Evolutionary conservation across 2,113 vertebrate species (phyloP), one percentile per base, ranked within the genome.

Genomic region (Labeo catla): DNA sequence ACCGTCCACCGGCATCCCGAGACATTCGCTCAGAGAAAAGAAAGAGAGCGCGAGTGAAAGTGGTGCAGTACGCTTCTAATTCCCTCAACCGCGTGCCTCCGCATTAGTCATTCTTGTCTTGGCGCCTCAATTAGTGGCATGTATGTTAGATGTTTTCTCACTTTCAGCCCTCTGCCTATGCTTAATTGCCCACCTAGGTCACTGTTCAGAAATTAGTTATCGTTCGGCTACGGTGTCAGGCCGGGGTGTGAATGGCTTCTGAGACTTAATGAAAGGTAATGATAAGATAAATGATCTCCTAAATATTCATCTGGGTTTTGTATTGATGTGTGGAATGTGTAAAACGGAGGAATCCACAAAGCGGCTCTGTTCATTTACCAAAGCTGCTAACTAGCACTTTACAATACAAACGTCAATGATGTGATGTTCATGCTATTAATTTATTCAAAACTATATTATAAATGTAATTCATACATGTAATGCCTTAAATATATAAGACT

Each of bases 181-280:
- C 52, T 81, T 81, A 84, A 88, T 90, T 88, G 76, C 87, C 77
- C 63, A 86, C 84, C 78, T 49, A 72, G 76, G 89, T 88, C 77
- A 85, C 76, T 68, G 19, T 66, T 52, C 65, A 74, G 73, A 84
- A 68, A 87, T 87, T 63, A 77, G 76, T 88, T 90, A 88, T 63
- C 77, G 39, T 77, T 78, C 77, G 23, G 61, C 49, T 72, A 80
- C 12, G 28, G 63, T 36, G 72, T 76, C 70, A 76, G 50, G 52
- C 57, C 43, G 9, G 65, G 61, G 87, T 83, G 52, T 85, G 72
- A 83, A 88, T 80, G 77, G 79, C 63, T 88, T 84, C 76, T 73
- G 79, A 85, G 76, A 76, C 81, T 90, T 88, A 88, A 84, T 88
- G 63, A 86, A 86, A 90, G 86, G 78, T 81, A 74, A 90, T 82